Base-by-base conservation (phyloP, 2,113 vertebrate species). In the Zapus hudsonius region DNA sequence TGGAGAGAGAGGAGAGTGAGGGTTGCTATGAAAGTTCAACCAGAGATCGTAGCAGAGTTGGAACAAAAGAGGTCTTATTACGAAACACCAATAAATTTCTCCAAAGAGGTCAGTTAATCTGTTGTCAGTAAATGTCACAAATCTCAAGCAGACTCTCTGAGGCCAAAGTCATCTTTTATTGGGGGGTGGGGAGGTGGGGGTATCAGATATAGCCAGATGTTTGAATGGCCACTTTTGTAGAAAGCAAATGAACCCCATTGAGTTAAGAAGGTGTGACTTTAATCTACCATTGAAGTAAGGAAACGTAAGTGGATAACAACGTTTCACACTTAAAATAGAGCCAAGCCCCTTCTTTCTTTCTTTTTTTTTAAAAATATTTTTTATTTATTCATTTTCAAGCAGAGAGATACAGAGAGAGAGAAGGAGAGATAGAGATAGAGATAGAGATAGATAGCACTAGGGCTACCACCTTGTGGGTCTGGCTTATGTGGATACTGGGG, bases 101-200 rank as follows among this genome's bases (percentile, higher is more conserved):
- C 38, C 44, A 87, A 70, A 90, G 76, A 83, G n/a, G 42, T 87
- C n/a, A 82, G 42, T 57, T 78, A 67, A 31, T 70, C 55, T 76
- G 29, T 64, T 90, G 57, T 36, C 15, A 22, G 40, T 22, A 90
- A 90, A 94, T 76, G 36, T 31, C 73, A 74, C 57, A 80, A 84
- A 38, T 31, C 12, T 59, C 73, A 80, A 36, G 29, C 12, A 90
- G 47, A 13, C 31, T 75, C 27, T 76, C 44, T 52, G 82, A 81
- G 40, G 66, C 25, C 52, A 86, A 3, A 75, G 27, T 22, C 66
- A 7, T 33, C 36, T 38, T 79, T 94, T 61, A n/a, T n/a, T n/a
- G n/a, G n/a, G n/a, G n/a, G n/a, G n/a, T n/a, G n/a, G n/a, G n/a
- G n/a, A n/a, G n/a, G n/a, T n/a, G n/a, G n/a, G 7, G 27, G 92